Base-by-base conservation (phyloP, 2,797 vertebrate genomes). In the Myotis pilosus region DNA sequence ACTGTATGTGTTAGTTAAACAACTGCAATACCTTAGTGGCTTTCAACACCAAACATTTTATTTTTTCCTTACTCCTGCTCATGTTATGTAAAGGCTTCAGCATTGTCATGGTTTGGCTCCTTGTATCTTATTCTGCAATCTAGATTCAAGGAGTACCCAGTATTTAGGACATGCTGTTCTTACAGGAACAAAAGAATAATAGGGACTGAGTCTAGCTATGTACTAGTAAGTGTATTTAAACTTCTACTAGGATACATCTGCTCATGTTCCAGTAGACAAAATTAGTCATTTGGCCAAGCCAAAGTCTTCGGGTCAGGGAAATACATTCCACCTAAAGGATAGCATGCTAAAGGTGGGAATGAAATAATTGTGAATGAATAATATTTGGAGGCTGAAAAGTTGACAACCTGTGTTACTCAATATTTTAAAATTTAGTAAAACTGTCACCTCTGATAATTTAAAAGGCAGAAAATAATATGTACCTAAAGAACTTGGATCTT, bases 11-110 rank as follows among this genome's bases (percentile, higher is more conserved):
- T 82, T 87, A 44, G 49, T 85, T 64, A 94, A 55, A 72, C 23
- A 84, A 47, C 41, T 87, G 9, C 7, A 20, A 66, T 86, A 51
- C 30, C n/a, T 80, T 51, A 82, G 71, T 90, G 41, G 22, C 53
- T 78, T 95, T 96, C 62, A 96, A 25, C n/a, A 92, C 20, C 38
- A 85, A 87, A 74, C 53, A 55, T 87, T 87, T 87, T 95, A n/a
- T 72, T 87, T 89, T 8, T 93, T 87, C 11, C 8, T 88, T 87
- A 72, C 72, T 94, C 66, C 57, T 87, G 20, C 22, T 81, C 13
- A 62, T 2, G 36, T 94, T 92, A 28, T 2, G 3, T 95, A 94
- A 92, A 16, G 86, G 38, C 28, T 94, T 19, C 25, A 80, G 33
- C 6, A 89, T 92, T 66, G 23, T 84, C 78, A 5, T 93, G 85